phyloP scores from a whole-genome alignment of 1,140 invertebrate species.

The Orius insidiosus region DNA sequence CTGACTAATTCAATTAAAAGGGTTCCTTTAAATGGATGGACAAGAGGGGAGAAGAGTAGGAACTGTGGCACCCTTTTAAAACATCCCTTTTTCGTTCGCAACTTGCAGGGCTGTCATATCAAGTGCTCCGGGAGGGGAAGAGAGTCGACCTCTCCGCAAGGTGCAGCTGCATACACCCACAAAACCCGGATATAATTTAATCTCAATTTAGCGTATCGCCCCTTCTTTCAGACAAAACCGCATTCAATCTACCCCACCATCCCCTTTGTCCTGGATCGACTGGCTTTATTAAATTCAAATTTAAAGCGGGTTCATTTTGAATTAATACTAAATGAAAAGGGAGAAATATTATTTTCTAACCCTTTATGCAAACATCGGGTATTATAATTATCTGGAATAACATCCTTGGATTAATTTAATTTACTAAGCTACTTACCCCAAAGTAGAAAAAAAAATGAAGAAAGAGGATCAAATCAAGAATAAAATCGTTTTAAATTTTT shows the following conservation, averaged over 20 bases:
- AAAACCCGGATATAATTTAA: constrained; percentile 14
- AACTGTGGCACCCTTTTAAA: not conserved
- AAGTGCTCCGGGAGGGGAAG: not conserved
- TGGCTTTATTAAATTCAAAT: constrained; percentile 13
- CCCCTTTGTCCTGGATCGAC: not conserved
- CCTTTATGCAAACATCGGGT: too few species aligned
- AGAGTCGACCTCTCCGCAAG: not conserved
- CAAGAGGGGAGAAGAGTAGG: not conserved
- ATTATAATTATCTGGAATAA: too few species aligned
- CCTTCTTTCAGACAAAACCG: not conserved
- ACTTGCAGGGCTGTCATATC: not conserved
- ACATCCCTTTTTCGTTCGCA: not conserved
- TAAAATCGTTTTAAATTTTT: too few species aligned
- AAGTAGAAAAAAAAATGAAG: too few species aligned
- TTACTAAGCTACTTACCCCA: too few species aligned
- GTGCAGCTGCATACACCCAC: constrained; percentile 10
- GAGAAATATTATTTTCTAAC: too few species aligned
- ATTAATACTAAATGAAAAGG: too few species aligned
- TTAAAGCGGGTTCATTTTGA: not conserved
- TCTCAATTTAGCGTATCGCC: constrained; percentile 18
- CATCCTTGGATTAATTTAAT: too few species aligned
- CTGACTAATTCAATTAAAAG: constrained; percentile 6
- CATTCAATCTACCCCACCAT: not conserved
- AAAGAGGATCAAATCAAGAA: too few species aligned
- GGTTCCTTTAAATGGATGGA: not conserved